Evolutionary conservation across 35 echinoderm and acorn worm species (phyloP).

Genomic region (Lytechinus pictus): DNA sequence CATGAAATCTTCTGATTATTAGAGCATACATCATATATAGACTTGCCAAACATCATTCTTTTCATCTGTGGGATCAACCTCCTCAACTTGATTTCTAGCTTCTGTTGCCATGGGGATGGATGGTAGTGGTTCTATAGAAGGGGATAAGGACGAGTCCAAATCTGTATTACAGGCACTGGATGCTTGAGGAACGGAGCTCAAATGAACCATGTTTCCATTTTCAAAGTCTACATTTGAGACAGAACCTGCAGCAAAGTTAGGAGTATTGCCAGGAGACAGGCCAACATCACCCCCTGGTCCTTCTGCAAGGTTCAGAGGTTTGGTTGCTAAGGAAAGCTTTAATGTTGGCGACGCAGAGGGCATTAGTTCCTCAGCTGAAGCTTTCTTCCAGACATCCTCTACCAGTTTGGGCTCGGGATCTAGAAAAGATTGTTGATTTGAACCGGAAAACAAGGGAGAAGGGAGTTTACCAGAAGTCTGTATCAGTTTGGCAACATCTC

Average conservation of each 20-base stretch:
- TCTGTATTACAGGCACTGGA: slow-evolving; percentile 27
- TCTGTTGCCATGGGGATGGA: not conserved
- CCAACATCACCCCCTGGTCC: not conserved
- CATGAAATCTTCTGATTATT: not conserved
- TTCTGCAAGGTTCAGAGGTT: not conserved
- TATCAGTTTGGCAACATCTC: slow-evolving; percentile 38
- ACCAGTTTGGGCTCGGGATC: not conserved
- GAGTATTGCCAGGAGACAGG: not conserved
- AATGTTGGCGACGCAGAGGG: not conserved
- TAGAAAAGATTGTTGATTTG: not conserved
- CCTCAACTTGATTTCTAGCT: not conserved
- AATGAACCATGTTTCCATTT: slow-evolving; percentile 48
- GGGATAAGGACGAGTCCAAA: not conserved
- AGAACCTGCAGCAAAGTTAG: not conserved
- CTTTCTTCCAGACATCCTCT: slow-evolving; percentile 49
- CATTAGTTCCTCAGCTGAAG: not conserved
- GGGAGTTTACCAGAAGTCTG: not conserved
- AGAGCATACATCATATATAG: slow-evolving; percentile 65
- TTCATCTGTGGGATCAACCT: slow-evolving; percentile 34
- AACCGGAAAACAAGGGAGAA: not conserved
- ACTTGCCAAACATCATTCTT: slow-evolving; percentile 70
- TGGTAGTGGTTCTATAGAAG: not conserved
- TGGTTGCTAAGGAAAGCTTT: slow-evolving; percentile 40
- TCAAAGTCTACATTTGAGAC: not conserved
- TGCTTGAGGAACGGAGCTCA: slow-evolving; percentile 25